Conservation (phyloP, 1,140 invertebrate species). For the Drosophila malerkotliana region DNA sequence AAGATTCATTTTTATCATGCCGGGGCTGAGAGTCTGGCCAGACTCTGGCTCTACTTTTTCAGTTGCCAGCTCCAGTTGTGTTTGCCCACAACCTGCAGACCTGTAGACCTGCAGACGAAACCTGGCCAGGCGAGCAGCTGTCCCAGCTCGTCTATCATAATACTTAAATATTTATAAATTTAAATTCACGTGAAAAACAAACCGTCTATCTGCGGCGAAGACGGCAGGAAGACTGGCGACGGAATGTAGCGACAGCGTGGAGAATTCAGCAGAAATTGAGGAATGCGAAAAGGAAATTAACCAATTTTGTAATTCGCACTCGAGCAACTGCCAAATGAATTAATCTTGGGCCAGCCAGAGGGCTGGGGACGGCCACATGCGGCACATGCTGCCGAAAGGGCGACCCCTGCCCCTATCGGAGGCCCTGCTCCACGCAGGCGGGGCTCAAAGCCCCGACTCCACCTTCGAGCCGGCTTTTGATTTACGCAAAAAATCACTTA, state of each 20-base stretch:
- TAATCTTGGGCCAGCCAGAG: conserved; percentile 51
- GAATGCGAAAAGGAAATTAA: conserved; percentile 77
- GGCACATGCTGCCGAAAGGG: conserved; percentile 34
- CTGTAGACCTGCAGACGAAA: not conserved
- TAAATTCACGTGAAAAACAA: conserved; percentile 79
- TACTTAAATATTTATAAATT: conserved; percentile 80
- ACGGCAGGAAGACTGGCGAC: conserved; percentile 25
- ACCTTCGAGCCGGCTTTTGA: conserved; percentile 70
- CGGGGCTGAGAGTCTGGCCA: conserved; percentile 39
- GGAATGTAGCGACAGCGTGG: conserved; percentile 38
- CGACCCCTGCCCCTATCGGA: not conserved
- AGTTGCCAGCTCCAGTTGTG: conserved; percentile 18
- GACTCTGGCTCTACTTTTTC: conserved; percentile 1
- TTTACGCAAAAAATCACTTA: conserved; percentile 80
- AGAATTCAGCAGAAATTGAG: conserved; percentile 75
- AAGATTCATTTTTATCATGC: conserved; percentile 79
- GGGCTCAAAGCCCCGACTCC: conserved; percentile 1
- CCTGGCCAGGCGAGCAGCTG: conserved; percentile 38
- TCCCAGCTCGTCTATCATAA: conserved; percentile 68
- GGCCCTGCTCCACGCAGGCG: not conserved
- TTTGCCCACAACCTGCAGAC: conserved; percentile 57
- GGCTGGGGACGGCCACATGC: conserved; percentile 8
- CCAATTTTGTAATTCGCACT: conserved; percentile 81
- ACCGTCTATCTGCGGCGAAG: conserved; percentile 46
- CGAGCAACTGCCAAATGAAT: conserved; percentile 78